phyloP scores from a whole-genome alignment of 2,888 invertebrate genomes.

The Coelopa pilipes region DNA sequence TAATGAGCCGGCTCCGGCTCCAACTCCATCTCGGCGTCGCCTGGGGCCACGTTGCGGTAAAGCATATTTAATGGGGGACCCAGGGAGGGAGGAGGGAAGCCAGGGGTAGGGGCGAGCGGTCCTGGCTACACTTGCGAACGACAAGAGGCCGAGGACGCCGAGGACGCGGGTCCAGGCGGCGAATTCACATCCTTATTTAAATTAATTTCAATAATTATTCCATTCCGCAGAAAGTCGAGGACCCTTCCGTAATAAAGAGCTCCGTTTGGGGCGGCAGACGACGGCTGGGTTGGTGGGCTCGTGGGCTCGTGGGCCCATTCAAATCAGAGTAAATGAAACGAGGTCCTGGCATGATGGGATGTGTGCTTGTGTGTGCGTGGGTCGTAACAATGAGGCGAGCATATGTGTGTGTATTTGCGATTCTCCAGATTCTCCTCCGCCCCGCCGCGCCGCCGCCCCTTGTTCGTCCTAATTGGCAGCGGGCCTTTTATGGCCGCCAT shows the following conservation, averaged over 20 bases:
- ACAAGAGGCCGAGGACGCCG: too few relatives aligned
- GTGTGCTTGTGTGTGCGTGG: neutral
- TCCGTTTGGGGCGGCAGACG: neutral
- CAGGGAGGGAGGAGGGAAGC: too few relatives aligned
- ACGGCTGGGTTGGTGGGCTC: neutral
- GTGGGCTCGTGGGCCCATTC: constrained; percentile 12
- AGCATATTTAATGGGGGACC: constrained; percentile 29
- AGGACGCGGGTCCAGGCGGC: too few relatives aligned
- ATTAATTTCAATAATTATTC: constrained; percentile 37
- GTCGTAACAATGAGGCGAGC: constrained; percentile 33
- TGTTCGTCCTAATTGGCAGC: constrained; percentile 28
- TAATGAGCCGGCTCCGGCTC: constrained; percentile 29
- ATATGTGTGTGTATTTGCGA: constrained; percentile 30
- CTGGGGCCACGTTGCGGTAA: constrained; percentile 31
- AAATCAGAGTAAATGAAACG: constrained; percentile 36
- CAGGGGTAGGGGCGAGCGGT: too few relatives aligned
- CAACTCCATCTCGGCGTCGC: neutral
- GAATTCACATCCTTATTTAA: constrained; percentile 20
- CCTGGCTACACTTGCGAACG: too few relatives aligned
- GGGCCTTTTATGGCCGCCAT: constrained; percentile 29
- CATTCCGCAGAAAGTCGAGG: constrained; percentile 24
- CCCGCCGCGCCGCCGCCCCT: constrained; percentile 20
- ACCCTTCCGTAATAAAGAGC: constrained; percentile 3
- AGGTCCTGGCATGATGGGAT: neutral
- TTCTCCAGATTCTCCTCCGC: too few relatives aligned